A percentile compares a stretch with the other conserved stretches of the same genome.
Conservation (phyloP, 2,888 invertebrate genomes). For the Dynastes tityus region DNA sequence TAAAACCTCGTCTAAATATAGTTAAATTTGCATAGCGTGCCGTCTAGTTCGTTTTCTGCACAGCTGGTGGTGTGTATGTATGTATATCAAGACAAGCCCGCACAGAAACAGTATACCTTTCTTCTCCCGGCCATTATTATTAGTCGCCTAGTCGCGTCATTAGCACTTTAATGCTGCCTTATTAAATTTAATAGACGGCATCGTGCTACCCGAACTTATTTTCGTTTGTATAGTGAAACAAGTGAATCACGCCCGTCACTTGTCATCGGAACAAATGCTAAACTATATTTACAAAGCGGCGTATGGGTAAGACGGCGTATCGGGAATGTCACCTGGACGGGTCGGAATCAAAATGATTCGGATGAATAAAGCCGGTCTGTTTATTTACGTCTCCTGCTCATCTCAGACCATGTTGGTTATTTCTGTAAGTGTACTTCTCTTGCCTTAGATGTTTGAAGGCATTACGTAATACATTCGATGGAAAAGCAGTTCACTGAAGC, state of each 20-base stretch:
- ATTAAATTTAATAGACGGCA: conserved; percentile 38
- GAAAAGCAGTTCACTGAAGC: too few relatives aligned
- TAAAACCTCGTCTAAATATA: neutral
- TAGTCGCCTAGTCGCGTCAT: conserved; percentile 31
- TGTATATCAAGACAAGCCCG: neutral
- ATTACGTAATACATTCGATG: too few relatives aligned
- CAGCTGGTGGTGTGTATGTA: neutral
- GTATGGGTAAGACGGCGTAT: neutral
- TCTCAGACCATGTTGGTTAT: too few relatives aligned
- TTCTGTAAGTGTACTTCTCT: too few relatives aligned
- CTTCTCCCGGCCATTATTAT: conserved; percentile 20
- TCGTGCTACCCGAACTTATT: conserved; percentile 22
- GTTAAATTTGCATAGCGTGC: neutral
- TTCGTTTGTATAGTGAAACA: conserved; percentile 17
- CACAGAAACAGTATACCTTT: neutral
- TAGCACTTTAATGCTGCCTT: conserved; percentile 39
- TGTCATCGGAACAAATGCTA: conserved; percentile 26
- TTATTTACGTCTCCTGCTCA: neutral
- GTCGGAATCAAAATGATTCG: conserved; percentile 7
- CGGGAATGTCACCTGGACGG: conserved; percentile 19
- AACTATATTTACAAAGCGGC: conserved; percentile 17
- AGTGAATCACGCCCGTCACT: conserved; percentile 38
- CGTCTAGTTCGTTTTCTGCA: neutral
- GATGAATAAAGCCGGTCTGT: neutral
- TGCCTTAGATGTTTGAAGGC: too few relatives aligned